These are phyloP conservation scores for Acrossocheilus wenchowensis DNA, from an alignment of 2,797 vertebrate species.

Conservation along the genomic window DNA sequence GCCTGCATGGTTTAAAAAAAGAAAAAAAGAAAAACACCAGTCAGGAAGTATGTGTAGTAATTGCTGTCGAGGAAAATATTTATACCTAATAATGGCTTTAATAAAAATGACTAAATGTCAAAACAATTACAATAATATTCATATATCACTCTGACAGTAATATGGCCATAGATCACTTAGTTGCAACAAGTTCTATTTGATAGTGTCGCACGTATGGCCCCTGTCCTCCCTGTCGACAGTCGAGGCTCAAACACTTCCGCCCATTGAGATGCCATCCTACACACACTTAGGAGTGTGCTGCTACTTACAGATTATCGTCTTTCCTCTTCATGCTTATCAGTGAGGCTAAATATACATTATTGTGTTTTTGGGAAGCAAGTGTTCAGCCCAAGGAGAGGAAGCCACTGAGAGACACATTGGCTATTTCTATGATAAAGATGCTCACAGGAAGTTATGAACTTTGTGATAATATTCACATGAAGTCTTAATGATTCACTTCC, in stretches of 20 bases:
- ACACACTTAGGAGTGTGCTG: constrained; percentile 64
- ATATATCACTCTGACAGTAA: constrained; percentile 14
- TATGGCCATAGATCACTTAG: background rate
- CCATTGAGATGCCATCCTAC: constrained; percentile 75
- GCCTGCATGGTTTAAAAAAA: background rate
- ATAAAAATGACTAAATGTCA: constrained; percentile 1
- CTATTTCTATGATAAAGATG: constrained; percentile 64
- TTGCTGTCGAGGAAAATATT: background rate
- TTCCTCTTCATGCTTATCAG: constrained; percentile 76
- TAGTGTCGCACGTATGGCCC: constrained; percentile 61
- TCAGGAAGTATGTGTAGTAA: background rate
- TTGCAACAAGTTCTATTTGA: constrained; percentile 55
- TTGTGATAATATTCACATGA: constrained; percentile 44
- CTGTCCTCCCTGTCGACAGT: constrained; percentile 68
- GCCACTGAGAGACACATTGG: constrained; percentile 64
- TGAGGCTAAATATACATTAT: constrained; percentile 67
- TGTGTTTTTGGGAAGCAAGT: constrained; percentile 66
- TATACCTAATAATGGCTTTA: background rate
- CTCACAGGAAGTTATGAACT: constrained; percentile 56
- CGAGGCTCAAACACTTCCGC: constrained; percentile 72
- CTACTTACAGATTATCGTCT: constrained; percentile 76
- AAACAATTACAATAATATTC: background rate
- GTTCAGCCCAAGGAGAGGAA: constrained; percentile 70
- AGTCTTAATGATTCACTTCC: constrained; percentile 9
- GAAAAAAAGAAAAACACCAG: background rate